Percentiles rank a stretch among this genome's conserved stretches.
Evolutionary conservation across 2,797 vertebrate genomes (phyloP).

Genomic region (Kryptopterus vitreolus): DNA sequence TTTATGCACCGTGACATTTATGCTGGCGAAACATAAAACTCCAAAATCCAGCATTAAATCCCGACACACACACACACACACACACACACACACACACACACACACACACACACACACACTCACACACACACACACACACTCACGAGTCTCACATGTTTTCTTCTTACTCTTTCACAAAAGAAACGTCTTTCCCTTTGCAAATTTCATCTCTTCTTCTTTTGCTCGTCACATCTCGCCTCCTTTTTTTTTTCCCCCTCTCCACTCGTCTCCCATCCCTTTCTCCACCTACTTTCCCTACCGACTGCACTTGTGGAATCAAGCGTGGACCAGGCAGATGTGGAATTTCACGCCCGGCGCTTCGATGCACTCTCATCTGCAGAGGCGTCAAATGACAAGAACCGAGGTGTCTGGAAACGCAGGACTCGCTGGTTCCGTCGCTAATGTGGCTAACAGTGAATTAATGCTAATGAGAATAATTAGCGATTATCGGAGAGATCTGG

Average conservation of each 20-base stretch:
- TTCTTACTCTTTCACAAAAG: not conserved
- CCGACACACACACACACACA: constrained; percentile 9
- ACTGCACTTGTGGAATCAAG: not conserved
- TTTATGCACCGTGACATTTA: constrained; percentile 34
- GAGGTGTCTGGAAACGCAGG: not conserved
- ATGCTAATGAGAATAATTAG: constrained; percentile 1
- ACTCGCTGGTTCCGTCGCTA: not conserved
- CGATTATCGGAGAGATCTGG: not conserved
- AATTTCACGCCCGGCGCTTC: constrained; percentile 21
- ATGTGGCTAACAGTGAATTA: not conserved
- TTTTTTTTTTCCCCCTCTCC: not conserved
- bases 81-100: constrained; percentile 2
- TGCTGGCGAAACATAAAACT: constrained; percentile 18
- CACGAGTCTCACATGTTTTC: not conserved
- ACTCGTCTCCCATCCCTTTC: constrained; percentile 15
- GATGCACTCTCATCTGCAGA: not conserved
- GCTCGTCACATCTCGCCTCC: not conserved
- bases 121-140: too few species aligned
- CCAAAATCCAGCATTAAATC: constrained; percentile 21
- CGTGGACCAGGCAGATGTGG: constrained; percentile 6
- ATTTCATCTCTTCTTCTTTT: not conserved
- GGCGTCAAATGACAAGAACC: constrained; percentile 19
- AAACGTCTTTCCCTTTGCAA: not conserved
- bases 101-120: too few species aligned
- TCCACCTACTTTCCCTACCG: constrained; percentile 7